Conservation (phyloP, 2,797 vertebrate species). For the Rhinichthys osculus region DNA sequence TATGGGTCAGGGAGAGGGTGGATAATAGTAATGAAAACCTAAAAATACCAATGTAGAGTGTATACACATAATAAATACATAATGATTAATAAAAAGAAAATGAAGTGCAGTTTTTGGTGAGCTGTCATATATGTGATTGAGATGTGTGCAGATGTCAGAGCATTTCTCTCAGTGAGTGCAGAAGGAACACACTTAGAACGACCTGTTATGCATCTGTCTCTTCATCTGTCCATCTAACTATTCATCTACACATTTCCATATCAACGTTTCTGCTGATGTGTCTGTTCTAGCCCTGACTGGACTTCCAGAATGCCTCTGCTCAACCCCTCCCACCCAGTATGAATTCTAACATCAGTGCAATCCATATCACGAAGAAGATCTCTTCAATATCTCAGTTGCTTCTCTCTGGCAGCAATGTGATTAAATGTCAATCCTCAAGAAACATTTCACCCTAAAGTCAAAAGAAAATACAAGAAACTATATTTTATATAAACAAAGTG, state of each 20-base stretch:
- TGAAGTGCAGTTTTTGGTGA: not conserved
- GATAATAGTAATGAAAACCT: not conserved
- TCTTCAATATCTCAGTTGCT: not conserved
- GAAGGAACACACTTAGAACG: not conserved
- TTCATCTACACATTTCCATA: constrained; percentile 5
- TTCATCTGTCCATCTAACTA: constrained; percentile 15
- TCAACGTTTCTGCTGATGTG: constrained; percentile 32
- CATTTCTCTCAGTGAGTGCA: not conserved
- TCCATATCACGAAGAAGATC: not conserved
- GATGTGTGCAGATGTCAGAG: not conserved
- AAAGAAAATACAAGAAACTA: not conserved
- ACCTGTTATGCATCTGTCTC: constrained; percentile 19
- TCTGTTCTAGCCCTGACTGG: not conserved
- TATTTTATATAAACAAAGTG: not conserved
- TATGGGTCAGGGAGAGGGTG: not conserved
- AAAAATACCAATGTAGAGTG: not conserved
- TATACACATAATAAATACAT: not conserved
- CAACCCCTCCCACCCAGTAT: not conserved
- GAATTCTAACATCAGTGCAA: not conserved
- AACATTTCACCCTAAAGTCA: not conserved
- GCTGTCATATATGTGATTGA: not conserved
- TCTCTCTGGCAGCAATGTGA: not conserved
- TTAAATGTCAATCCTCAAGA: not conserved
- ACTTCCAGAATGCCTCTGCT: not conserved
- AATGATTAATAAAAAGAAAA: not conserved